phyloP scores from a whole-genome alignment of 1,140 invertebrate genomes.

The Drosophila nikananu region DNA sequence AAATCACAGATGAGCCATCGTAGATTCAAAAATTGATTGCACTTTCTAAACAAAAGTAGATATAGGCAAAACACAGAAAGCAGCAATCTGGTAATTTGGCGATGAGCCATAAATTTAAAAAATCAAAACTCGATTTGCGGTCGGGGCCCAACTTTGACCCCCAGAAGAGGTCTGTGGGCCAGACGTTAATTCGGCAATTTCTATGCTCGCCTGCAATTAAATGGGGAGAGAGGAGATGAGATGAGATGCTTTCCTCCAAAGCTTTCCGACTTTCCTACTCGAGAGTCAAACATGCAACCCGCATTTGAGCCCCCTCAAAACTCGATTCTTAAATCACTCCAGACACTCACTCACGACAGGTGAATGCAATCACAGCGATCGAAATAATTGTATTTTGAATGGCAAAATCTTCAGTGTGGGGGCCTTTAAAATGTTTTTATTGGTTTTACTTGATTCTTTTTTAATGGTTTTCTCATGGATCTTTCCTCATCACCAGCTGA shows the following conservation, averaged over 20 bases:
- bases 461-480: constrained; percentile 12
- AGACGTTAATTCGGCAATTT: constrained; percentile 52
- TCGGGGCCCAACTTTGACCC: constrained; percentile 39
- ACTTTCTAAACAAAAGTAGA: constrained; percentile 53
- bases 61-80: constrained; percentile 43
- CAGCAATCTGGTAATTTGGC: constrained; percentile 60
- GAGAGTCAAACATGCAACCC: constrained; percentile 42
- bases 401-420: constrained; percentile 42
- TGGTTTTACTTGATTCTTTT: constrained; percentile 18
- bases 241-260: constrained; percentile 1
- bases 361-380: constrained; percentile 62
- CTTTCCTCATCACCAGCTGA: constrained; percentile 14
- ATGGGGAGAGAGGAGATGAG: constrained; percentile 19
- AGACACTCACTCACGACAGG: constrained; percentile 55
- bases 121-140: constrained; percentile 51
- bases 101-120: constrained; percentile 42
- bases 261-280: constrained; percentile 26
- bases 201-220: constrained; percentile 56
- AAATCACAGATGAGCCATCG: constrained; percentile 25
- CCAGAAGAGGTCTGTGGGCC: constrained; percentile 47
- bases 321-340: constrained; percentile 33
- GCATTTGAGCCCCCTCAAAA: constrained; percentile 40
- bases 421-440: constrained; percentile 11
- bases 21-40: constrained; percentile 55
- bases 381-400: constrained; percentile 59